Evolutionary conservation across 2,797 vertebrate genomes (phyloP).

Genomic region (Gallinago solitaria): DNA sequence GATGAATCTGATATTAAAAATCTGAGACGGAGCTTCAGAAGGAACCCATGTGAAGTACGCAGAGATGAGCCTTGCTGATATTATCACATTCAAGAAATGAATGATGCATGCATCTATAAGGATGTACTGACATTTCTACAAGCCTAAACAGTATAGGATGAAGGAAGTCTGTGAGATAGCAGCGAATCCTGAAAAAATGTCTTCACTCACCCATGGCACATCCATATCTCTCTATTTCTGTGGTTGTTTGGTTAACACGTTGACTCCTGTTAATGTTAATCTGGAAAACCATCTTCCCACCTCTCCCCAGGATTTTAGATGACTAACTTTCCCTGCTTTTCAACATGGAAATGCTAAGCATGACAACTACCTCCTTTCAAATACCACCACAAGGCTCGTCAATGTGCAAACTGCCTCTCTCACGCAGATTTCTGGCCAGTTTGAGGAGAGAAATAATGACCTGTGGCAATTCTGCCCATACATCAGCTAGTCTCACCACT

Average conservation of each 20-base stretch:
- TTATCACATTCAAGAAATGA: background rate
- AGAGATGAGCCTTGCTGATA: background rate
- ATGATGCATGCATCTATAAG: background rate
- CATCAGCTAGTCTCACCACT: background rate
- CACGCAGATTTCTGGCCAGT: background rate
- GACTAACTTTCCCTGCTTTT: background rate
- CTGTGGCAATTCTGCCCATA: background rate
- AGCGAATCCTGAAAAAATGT: background rate
- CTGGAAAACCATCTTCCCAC: background rate
- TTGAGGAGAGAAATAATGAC: background rate
- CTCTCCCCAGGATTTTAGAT: background rate
- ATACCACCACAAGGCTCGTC: background rate
- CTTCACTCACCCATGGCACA: background rate
- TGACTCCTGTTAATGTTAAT: background rate
- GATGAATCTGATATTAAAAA: background rate
- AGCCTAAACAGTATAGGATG: background rate
- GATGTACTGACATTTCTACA: slow-evolving; percentile 13
- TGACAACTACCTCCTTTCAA: background rate
- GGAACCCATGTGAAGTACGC: background rate
- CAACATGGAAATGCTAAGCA: background rate
- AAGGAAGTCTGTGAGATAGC: background rate
- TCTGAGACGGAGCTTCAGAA: background rate
- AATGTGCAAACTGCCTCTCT: background rate
- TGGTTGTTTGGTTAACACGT: background rate
- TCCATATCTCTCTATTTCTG: background rate